Base-by-base conservation (phyloP, 2,113 vertebrate species). In the Thunnus maccoyii region DNA sequence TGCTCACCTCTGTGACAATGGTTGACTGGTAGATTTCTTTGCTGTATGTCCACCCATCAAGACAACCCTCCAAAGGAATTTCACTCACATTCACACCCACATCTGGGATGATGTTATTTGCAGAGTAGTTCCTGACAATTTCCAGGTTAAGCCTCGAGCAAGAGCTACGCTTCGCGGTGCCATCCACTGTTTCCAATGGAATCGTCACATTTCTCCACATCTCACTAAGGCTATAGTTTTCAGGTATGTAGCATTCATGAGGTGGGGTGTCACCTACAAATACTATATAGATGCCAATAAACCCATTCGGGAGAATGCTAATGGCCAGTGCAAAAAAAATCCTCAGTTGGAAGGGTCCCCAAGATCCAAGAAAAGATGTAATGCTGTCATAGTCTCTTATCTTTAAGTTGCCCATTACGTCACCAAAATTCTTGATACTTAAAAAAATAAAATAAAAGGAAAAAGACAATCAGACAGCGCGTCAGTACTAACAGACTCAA, bases 321-420 rank as follows among this genome's bases (percentile, higher is more conserved):
- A 88, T 52, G 1, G 85, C 87, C 30, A 95, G 73, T 0, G 88
- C 74, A 0, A 93, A 63, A 60, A 95, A 94, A 11, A 95, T 67
- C 54, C 93, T 87, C 10, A 65, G 72, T 86, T 97, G 96, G 85
- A 96, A 97, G 4, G 84, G 88, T n/a, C 96, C 95, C 96, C 93
- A 95, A 0, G 89, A 83, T 50, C 94, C 94, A 64, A 95, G 88
- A 36, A 97, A 96, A 9, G 93, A 86, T 0, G 90, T 91, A 1
- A 82, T 81, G 61, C 80, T 92, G 3, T 97, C 96, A 84, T 96
- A 97, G 90, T 96, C 93, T 70, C 91, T 57, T 5, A 86, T 79
- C 18, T 85, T 75, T 6, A 0, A 5, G 16, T 1, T 32, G 9
- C 1, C 65, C 58, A 69, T 89, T 5, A 18, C 12, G 0, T 54